Percentiles rank a stretch among this genome's conserved stretches.
These are phyloP conservation scores for Tetheella fluctuosa DNA, from an alignment of 2,888 invertebrate genomes.

Conservation along the genomic window DNA sequence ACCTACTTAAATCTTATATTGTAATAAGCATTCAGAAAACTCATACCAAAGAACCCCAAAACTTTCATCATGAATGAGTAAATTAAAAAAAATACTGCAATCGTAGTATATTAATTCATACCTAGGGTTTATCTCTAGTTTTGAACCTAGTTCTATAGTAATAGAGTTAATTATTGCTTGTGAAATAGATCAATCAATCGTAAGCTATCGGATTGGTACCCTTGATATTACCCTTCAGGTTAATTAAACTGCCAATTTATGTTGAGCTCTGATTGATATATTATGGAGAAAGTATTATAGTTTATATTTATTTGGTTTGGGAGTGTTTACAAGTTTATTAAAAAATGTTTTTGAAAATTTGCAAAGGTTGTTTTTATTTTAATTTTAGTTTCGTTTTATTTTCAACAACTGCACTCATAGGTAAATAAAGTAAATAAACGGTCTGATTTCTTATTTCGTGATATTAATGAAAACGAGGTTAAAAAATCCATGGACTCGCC, in stretches of 20 bases:
- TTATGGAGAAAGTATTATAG: not conserved
- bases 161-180: not conserved
- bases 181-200: not conserved
- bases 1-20: too few species aligned
- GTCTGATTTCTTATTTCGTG: too few species aligned
- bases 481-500: too few species aligned
- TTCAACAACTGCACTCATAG: too few species aligned
- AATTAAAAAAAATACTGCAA: slow-evolving; percentile 20
- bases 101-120: slow-evolving; percentile 13
- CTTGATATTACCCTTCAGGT: not conserved
- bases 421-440: too few species aligned
- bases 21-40: not conserved
- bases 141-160: not conserved
- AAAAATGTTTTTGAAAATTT: too few species aligned
- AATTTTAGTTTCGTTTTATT: too few species aligned
- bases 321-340: too few species aligned
- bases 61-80: slow-evolving; percentile 20
- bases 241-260: not conserved
- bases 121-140: not conserved
- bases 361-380: too few species aligned
- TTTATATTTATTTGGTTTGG: too few species aligned
- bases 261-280: not conserved
- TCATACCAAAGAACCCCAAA: slow-evolving; percentile 10
- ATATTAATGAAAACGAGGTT: too few species aligned
- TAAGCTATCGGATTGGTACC: slow-evolving; percentile 12